phyloP scores from a whole-genome alignment of 2,113 vertebrate genomes.

The Arvicanthis niloticus region DNA sequence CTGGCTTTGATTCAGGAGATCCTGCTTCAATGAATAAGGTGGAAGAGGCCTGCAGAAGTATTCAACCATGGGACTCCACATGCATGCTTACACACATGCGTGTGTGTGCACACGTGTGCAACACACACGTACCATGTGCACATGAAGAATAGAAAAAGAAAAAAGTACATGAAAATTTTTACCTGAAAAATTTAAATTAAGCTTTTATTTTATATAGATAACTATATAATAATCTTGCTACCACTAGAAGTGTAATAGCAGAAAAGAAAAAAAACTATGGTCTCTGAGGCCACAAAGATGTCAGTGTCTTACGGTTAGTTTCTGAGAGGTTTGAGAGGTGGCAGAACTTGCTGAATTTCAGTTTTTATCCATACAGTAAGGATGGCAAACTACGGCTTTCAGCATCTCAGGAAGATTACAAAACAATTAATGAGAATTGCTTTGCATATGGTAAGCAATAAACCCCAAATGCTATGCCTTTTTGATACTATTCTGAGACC shows the following conservation, averaged over 20 bases:
- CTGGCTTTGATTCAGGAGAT: background rate
- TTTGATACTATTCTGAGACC: background rate
- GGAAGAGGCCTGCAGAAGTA: background rate
- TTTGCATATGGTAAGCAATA: background rate
- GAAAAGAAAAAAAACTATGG: background rate
- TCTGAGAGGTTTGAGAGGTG: background rate
- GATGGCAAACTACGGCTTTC: background rate
- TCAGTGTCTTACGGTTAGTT: background rate
- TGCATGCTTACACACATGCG: background rate
- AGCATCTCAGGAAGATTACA: conserved; percentile 10
- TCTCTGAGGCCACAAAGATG: background rate
- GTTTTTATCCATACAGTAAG: background rate
- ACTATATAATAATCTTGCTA: background rate
- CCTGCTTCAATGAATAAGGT: background rate
- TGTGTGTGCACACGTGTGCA: background rate
- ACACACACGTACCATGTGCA: background rate
- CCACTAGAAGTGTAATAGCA: background rate
- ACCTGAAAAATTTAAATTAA: background rate
- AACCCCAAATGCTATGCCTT: background rate
- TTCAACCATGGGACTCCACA: background rate
- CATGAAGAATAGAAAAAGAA: background rate
- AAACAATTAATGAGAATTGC: conserved; percentile 4
- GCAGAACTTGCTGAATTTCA: background rate
- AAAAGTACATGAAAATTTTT: background rate
- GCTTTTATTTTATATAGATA: background rate